Conservation (phyloP, 2,113 vertebrate genomes). For the Xenus cinereus region DNA sequence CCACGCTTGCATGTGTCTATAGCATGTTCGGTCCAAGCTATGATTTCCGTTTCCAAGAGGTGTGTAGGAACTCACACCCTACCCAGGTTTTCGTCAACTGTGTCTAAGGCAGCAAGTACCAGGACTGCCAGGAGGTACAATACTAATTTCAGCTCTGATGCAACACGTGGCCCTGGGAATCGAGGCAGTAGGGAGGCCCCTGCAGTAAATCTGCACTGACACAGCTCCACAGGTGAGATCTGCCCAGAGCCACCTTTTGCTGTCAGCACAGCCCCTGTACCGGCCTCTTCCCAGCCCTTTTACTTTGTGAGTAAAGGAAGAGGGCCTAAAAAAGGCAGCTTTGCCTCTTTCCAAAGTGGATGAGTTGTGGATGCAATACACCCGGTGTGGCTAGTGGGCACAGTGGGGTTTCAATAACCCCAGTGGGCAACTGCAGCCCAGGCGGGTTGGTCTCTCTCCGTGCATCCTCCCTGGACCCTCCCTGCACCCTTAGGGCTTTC, state of each 20-base stretch:
- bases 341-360: background rate
- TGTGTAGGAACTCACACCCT: background rate
- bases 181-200: fast-evolving
- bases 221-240: too few species aligned
- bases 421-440: background rate
- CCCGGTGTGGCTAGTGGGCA: fast-evolving
- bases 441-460: fast-evolving
- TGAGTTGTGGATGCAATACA: background rate
- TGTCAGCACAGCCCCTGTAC: background rate
- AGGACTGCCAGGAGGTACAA: background rate
- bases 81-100: background rate
- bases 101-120: background rate
- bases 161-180: background rate
- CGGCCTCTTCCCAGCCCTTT: background rate
- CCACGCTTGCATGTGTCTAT: fast-evolving
- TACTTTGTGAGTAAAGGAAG: background rate
- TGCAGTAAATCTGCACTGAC: background rate
- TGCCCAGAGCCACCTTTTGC: background rate
- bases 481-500: background rate
- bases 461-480: background rate
- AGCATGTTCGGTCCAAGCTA: background rate
- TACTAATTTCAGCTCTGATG: background rate
- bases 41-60: background rate
- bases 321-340: background rate
- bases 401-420: too few species aligned